These are phyloP conservation scores for Pelobates cultripes DNA, from an alignment of 2,797 vertebrate genomes.

Conservation along the genomic window DNA sequence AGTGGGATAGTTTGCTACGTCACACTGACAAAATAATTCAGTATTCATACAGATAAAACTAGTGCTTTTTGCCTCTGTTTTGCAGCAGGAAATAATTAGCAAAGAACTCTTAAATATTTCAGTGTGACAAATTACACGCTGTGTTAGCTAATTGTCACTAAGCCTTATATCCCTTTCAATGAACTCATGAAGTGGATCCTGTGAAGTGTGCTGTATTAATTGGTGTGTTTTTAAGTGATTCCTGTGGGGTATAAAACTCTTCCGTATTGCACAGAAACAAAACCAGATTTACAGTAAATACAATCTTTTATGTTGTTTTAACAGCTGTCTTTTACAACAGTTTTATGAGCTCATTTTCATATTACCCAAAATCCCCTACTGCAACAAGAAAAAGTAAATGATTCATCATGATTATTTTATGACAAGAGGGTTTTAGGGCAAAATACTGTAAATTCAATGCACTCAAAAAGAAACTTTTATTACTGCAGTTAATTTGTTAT, in stretches of 20 bases:
- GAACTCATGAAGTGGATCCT: background rate
- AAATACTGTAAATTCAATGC: background rate
- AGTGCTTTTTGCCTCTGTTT: background rate
- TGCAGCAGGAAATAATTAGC: background rate
- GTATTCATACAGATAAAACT: background rate
- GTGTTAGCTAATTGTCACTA: background rate
- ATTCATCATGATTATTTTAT: background rate
- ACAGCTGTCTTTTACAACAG: conserved; percentile 16
- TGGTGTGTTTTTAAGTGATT: background rate
- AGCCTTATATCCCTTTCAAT: background rate
- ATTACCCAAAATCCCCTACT: background rate
- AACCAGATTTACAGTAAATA: background rate
- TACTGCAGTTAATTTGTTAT: background rate
- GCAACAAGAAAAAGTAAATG: background rate
- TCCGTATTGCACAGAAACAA: background rate
- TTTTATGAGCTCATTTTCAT: conserved; percentile 21
- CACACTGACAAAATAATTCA: too few species aligned
- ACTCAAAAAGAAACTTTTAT: background rate
- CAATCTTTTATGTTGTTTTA: background rate
- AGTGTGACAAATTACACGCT: background rate
- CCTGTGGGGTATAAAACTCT: background rate
- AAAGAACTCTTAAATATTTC: background rate
- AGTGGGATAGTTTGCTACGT: too few species aligned
- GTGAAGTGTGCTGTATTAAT: conserved; percentile 6
- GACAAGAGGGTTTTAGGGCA: background rate